Percentiles rank a stretch among this genome's conserved stretches.
Conservation (phyloP, 2,888 invertebrate species). For the Parnassius glacialis region DNA sequence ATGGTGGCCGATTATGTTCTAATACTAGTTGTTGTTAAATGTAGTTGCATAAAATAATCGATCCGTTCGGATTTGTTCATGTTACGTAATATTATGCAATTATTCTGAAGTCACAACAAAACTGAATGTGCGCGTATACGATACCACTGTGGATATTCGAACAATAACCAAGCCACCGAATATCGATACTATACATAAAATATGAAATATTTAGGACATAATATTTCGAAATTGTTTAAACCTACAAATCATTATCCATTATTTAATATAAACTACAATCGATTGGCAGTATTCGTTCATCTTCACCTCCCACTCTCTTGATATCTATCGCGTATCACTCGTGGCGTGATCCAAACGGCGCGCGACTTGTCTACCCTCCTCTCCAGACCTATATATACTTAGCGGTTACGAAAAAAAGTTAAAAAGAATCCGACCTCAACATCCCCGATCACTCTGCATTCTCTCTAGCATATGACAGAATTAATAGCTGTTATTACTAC, state of each 20-base stretch:
- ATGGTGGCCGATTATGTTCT: constrained; percentile 45
- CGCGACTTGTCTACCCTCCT: constrained; percentile 24
- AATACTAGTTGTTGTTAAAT: constrained; percentile 21
- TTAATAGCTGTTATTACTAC: constrained; percentile 23
- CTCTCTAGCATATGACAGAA: constrained; percentile 28
- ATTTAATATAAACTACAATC: constrained; percentile 72
- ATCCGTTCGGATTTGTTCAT: too few relatives aligned
- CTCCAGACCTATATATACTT: constrained; percentile 25
- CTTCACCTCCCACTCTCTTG: constrained; percentile 47
- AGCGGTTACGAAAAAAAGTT: constrained; percentile 29
- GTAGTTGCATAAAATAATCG: neutral
- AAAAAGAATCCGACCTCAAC: constrained; percentile 7
- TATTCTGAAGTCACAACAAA: neutral
- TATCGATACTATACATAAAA: constrained; percentile 72
- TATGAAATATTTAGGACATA: constrained; percentile 71
- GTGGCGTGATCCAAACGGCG: constrained; percentile 39
- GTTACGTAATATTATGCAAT: constrained; percentile 2
- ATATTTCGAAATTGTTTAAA: constrained; percentile 71
- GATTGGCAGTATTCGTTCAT: constrained; percentile 77
- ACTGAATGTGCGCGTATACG: neutral
- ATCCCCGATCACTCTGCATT: constrained; percentile 27
- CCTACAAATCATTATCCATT: constrained; percentile 74
- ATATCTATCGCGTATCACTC: constrained; percentile 57
- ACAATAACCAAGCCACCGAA: constrained; percentile 49
- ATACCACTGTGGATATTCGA: constrained; percentile 32